Evolutionary conservation across 1,140 invertebrate genomes (phyloP).

Genomic region (Solen grandis): DNA sequence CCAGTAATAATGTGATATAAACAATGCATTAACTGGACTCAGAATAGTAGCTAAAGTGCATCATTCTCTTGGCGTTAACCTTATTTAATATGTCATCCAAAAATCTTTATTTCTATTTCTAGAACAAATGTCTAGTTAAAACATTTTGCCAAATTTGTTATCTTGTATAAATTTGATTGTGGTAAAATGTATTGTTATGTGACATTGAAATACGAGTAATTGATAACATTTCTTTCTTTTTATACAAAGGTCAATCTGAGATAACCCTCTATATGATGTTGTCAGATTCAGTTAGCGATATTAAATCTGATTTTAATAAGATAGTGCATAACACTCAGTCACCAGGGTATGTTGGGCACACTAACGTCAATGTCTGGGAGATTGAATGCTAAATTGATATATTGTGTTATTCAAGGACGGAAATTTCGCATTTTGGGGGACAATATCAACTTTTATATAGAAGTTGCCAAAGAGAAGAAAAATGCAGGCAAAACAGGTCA

Average conservation of each 20-base stretch:
- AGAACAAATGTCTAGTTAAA: not conserved
- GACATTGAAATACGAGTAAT: not conserved
- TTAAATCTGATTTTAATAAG: no score
- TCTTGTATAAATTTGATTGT: not conserved
- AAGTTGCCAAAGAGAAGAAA: constrained; percentile 25
- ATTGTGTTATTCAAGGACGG: constrained; percentile 12
- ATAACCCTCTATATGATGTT: no score
- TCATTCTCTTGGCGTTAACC: no score
- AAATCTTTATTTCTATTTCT: not conserved
- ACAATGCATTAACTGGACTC: no score
- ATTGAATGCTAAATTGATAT: constrained; percentile 37
- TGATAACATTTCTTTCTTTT: not conserved
- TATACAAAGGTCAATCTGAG: constrained; percentile 41
- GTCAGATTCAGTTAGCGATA: no score
- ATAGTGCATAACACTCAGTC: constrained; percentile 16
- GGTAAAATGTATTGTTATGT: not conserved
- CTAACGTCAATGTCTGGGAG: constrained; percentile 25
- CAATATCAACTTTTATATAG: constrained; percentile 50
- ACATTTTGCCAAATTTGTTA: not conserved
- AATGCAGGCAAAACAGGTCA: constrained; percentile 16
- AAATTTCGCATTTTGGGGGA: constrained; percentile 34
- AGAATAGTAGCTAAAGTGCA: no score
- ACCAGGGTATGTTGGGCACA: constrained; percentile 24
- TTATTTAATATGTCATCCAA: not conserved
- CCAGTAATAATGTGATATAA: no score